Evolutionary conservation across 2,113 vertebrate species (phyloP).

Genomic region (Oriolus oriolus): DNA sequence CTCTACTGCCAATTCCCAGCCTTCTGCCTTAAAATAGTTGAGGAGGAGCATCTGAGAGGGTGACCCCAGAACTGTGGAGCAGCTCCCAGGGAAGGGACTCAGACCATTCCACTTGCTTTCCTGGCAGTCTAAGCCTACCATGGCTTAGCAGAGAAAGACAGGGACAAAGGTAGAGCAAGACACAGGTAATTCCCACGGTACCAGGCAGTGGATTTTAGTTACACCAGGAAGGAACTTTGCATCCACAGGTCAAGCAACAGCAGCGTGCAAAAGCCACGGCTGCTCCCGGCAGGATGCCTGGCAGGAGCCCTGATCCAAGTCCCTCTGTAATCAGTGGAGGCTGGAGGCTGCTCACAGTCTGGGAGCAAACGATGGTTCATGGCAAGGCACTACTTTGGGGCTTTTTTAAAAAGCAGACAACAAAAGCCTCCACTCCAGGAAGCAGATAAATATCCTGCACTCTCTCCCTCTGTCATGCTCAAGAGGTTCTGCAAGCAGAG

Average conservation of each 20-base stretch:
- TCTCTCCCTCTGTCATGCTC: not conserved
- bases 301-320: not conserved
- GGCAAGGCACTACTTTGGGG: not conserved
- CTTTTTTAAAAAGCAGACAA: not conserved
- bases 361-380: not conserved
- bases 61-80: not conserved
- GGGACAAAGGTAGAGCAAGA: not conserved
- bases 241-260: not conserved
- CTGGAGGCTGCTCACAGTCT: not conserved
- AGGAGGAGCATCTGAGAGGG: not conserved
- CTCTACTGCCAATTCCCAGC: not conserved
- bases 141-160: not conserved
- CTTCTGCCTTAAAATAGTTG: not conserved
- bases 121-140: not conserved
- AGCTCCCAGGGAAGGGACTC: not conserved
- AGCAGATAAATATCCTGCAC: not conserved
- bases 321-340: not conserved
- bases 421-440: not conserved
- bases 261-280: accelerated
- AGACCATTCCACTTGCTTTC: not conserved
- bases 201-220: not conserved
- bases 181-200: not conserved
- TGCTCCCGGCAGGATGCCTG: not conserved
- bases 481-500: not conserved
- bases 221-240: not conserved